Conservation (phyloP, 2,888 invertebrate species). For the Tenthredo mesomela region DNA sequence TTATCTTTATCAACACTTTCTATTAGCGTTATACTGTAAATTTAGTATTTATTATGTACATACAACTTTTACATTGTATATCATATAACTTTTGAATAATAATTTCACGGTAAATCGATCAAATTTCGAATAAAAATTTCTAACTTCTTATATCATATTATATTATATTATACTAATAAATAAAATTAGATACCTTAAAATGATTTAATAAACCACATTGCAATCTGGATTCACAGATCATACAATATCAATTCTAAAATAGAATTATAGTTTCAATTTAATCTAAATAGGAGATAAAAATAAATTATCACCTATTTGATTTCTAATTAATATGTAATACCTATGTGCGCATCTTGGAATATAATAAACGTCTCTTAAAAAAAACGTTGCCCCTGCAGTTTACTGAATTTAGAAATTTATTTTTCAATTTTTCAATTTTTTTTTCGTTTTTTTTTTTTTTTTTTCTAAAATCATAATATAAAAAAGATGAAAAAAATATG, state of each 20-base stretch:
- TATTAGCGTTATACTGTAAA: background rate
- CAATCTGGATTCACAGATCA: background rate
- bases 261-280: background rate
- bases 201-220: background rate
- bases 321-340: background rate
- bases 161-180: too few relatives aligned
- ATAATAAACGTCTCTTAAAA: background rate
- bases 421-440: too few relatives aligned
- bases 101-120: slow-evolving; percentile 30
- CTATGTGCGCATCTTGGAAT: slow-evolving; percentile 21
- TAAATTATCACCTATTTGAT: background rate
- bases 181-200: slow-evolving; percentile 2
- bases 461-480: background rate
- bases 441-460: background rate
- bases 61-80: background rate
- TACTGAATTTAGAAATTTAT: background rate
- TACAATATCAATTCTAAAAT: background rate
- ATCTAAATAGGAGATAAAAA: background rate
- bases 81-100: slow-evolving; percentile 4
- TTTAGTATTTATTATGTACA: background rate
- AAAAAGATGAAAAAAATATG: background rate
- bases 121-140: background rate
- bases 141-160: background rate
- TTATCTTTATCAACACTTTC: background rate
- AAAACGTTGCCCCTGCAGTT: background rate